A percentile compares a stretch with the other conserved stretches of the same genome.
Conservation (phyloP, 2,888 invertebrate genomes). For the Magallana nippona region DNA sequence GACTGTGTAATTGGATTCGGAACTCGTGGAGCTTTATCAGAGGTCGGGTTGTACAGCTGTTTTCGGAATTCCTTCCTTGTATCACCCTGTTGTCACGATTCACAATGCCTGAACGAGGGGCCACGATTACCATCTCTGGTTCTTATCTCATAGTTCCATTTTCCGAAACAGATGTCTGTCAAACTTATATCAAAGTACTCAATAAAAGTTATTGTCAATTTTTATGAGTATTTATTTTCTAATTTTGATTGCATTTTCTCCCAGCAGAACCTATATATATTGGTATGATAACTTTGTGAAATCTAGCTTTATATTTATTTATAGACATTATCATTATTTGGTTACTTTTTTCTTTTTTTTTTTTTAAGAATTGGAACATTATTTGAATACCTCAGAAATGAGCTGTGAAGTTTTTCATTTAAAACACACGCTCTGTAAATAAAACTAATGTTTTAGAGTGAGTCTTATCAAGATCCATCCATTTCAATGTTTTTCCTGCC, state of each 20-base stretch:
- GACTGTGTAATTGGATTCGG: too few species aligned
- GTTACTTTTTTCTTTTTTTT: neutral
- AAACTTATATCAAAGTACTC: too few species aligned
- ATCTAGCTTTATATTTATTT: neutral
- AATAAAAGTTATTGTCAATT: too few species aligned
- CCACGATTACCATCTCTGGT: neutral
- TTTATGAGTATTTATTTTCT: too few species aligned
- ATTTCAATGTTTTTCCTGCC: neutral
- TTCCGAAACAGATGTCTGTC: neutral
- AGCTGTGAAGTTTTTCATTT: conserved; percentile 23
- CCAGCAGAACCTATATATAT: too few species aligned
- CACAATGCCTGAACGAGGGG: neutral
- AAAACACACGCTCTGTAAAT: neutral
- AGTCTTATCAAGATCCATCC: neutral
- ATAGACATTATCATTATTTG: neutral
- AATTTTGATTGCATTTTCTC: too few species aligned
- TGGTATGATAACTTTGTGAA: too few species aligned
- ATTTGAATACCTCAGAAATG: conserved; percentile 1
- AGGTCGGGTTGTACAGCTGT: neutral
- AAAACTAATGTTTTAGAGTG: neutral
- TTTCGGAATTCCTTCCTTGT: neutral
- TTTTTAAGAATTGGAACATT: neutral
- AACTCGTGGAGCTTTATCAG: neutral
- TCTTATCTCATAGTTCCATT: neutral
- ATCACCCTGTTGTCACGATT: neutral